phyloP scores from a whole-genome alignment of 2,888 invertebrate genomes.

The Invenusta paracnida region DNA sequence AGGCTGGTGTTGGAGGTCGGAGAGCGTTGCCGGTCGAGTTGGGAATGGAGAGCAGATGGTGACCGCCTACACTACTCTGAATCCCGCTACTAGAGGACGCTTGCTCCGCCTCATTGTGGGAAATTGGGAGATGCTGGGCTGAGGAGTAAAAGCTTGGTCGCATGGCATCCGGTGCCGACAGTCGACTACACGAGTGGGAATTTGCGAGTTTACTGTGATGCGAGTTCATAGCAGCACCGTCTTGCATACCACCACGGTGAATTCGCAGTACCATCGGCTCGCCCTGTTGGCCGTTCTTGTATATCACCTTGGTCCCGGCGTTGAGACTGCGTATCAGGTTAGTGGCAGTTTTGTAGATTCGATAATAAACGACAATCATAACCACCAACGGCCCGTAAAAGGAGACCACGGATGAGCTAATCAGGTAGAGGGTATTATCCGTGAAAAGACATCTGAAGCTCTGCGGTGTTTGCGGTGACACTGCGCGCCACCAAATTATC shows the following conservation, averaged over 20 bases:
- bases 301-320: constrained; percentile 73
- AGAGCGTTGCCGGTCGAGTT: constrained; percentile 33
- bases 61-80: neutral
- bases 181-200: neutral
- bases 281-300: constrained; percentile 66
- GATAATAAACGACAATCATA: constrained; percentile 95
- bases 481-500: constrained; percentile 69
- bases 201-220: neutral
- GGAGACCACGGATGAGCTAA: constrained; percentile 93
- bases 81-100: constrained; percentile 42
- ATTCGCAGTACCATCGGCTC: constrained; percentile 75
- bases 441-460: constrained; percentile 76
- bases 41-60: neutral
- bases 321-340: constrained; percentile 83
- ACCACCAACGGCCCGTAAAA: constrained; percentile 92
- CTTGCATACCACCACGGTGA: constrained; percentile 74
- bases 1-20: constrained; percentile 50
- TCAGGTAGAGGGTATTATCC: constrained; percentile 87
- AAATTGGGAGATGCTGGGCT: constrained; percentile 27
- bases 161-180: neutral
- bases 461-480: constrained; percentile 54
- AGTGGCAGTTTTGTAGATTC: constrained; percentile 87
- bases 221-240: neutral
- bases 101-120: constrained; percentile 22
- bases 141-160: neutral